Conservation (phyloP, 2,888 invertebrate species). For the Hypercompe scribonia region DNA sequence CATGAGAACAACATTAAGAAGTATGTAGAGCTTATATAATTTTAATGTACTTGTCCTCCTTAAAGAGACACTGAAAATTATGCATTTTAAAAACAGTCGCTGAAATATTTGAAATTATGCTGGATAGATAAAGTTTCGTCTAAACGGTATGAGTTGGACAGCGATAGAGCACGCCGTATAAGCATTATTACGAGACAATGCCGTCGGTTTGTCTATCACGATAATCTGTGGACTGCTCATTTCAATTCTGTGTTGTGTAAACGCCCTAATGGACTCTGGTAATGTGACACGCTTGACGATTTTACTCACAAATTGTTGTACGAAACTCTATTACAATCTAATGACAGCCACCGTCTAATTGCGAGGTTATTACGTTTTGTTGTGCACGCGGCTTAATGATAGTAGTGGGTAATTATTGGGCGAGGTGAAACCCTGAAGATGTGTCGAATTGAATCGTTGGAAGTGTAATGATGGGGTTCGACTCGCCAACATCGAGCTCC, state of each 20-base stretch:
- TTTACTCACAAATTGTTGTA: slow-evolving; percentile 86
- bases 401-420: slow-evolving; percentile 81
- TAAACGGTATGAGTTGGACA: slow-evolving; percentile 7
- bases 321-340: slow-evolving; percentile 86
- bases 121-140: not conserved
- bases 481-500: slow-evolving; percentile 36
- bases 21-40: not conserved
- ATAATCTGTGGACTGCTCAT: slow-evolving; percentile 85
- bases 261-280: slow-evolving; percentile 85
- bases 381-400: slow-evolving; percentile 82
- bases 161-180: slow-evolving; percentile 69
- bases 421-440: slow-evolving; percentile 85
- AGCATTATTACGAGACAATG: slow-evolving; percentile 84
- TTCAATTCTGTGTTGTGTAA: slow-evolving; percentile 86
- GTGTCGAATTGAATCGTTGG: slow-evolving; percentile 83
- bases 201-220: slow-evolving; percentile 83
- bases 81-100: not conserved
- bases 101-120: not conserved
- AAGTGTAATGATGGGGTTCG: slow-evolving; percentile 66
- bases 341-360: slow-evolving; percentile 85
- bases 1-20: not conserved
- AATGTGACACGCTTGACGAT: slow-evolving; percentile 87
- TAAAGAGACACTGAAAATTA: not conserved
- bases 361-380: slow-evolving; percentile 85
- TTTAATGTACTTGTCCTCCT: not conserved